Percentiles rank a stretch among this genome's conserved stretches.
Conservation (phyloP, 2,888 invertebrate species). For the Heterodera filipjevi region DNA sequence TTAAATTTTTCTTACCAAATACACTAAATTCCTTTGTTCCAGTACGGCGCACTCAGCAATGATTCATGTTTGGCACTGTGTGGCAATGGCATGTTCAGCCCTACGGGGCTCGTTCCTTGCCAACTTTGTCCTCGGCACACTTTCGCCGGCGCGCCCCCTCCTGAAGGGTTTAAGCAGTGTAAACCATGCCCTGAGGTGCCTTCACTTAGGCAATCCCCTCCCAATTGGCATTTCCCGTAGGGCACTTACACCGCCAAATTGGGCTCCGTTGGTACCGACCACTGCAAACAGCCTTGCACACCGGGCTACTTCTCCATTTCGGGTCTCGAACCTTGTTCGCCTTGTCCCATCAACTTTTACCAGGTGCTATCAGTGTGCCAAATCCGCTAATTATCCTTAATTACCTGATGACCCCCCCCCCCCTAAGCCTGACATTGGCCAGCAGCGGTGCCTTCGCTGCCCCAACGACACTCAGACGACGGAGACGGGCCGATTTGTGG, state of each 20-base stretch:
- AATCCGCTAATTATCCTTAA: not conserved
- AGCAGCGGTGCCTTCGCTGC: conserved; percentile 80
- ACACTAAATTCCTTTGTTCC: not conserved
- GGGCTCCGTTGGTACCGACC: conserved; percentile 65
- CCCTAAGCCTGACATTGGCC: conserved; percentile 82
- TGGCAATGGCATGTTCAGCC: conserved; percentile 84
- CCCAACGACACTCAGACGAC: conserved; percentile 87
- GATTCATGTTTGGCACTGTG: conserved; percentile 74
- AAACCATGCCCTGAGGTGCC: conserved; percentile 75
- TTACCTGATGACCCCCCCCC: no score
- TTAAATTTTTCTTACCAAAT: no score
- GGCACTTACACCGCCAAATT: conserved; percentile 67
- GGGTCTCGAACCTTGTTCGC: conserved; percentile 88
- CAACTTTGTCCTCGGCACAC: conserved; percentile 91
- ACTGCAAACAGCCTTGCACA: conserved; percentile 78
- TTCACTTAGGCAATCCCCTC: not conserved
- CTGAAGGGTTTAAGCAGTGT: conserved; percentile 70
- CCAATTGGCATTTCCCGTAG: conserved; percentile 27
- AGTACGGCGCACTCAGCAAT: not conserved
- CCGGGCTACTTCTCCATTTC: conserved; percentile 89
- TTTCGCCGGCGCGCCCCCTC: conserved; percentile 69
- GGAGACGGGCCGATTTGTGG: conserved; percentile 77
- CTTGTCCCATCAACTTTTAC: conserved; percentile 88
- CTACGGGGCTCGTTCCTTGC: conserved; percentile 90
- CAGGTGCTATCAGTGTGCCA: not conserved